These are phyloP conservation scores for Aleiodes sp. DNA, from an alignment of 1,140 invertebrate species.

Conservation along the genomic window DNA sequence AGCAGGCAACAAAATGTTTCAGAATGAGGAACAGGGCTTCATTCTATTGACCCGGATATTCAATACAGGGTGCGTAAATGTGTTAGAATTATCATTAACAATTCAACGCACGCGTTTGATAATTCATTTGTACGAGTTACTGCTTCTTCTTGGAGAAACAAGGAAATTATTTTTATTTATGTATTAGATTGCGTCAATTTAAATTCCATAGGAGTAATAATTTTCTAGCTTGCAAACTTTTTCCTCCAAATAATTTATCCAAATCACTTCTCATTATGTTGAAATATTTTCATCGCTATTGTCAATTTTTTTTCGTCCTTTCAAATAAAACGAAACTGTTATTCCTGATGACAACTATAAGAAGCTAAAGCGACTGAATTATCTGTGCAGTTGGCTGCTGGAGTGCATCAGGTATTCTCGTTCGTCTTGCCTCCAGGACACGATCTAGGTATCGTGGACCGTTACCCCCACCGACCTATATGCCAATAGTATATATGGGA, in stretches of 20 bases:
- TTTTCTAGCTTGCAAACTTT: too few relatives aligned
- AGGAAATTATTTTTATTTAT: too few relatives aligned
- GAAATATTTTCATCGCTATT: too few relatives aligned
- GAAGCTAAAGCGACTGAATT: neutral
- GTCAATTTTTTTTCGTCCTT: too few relatives aligned
- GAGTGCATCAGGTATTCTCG: conserved; percentile 1
- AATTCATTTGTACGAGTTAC: neutral
- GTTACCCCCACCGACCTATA: conserved; percentile 64
- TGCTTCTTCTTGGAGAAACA: too few relatives aligned
- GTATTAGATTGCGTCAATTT: too few relatives aligned
- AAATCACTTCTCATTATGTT: too few relatives aligned
- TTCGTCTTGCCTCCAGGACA: conserved; percentile 4
- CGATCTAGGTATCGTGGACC: conserved; percentile 29
- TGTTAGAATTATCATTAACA: neutral
- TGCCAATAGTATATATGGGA: conserved; percentile 63
- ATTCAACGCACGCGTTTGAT: neutral
- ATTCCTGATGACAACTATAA: too few relatives aligned
- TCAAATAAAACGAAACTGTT: too few relatives aligned
- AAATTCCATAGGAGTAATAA: too few relatives aligned
- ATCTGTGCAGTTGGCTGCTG: neutral
- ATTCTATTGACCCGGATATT: conserved; percentile 14
- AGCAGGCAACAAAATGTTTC: too few relatives aligned
- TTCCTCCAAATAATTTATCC: too few relatives aligned
- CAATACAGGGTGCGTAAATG: neutral
- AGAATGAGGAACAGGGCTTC: neutral